Percentiles rank a stretch among this genome's conserved stretches.
phyloP scores from a whole-genome alignment of 2,113 vertebrate species.

The Trogon melanurus region DNA sequence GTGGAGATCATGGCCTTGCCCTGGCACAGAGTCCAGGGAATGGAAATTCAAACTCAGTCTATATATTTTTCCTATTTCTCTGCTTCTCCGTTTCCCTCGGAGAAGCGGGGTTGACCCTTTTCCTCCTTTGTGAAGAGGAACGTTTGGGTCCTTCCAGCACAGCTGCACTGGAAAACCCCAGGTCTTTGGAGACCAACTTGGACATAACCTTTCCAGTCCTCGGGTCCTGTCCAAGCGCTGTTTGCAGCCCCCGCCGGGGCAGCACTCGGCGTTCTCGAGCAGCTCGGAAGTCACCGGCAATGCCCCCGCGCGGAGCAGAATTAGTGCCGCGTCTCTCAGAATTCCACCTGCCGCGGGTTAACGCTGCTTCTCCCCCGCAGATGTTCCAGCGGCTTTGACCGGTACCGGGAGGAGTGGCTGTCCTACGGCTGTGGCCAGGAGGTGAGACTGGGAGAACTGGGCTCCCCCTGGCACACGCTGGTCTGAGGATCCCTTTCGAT shows the following conservation, averaged over 20 bases:
- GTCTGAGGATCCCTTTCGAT: accelerated
- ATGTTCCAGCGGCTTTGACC: constrained; percentile 93
- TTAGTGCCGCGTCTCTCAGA: background rate
- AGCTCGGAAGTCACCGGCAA: background rate
- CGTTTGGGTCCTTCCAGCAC: background rate
- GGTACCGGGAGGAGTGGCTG: constrained; percentile 92
- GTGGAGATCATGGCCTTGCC: background rate
- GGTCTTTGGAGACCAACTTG: background rate
- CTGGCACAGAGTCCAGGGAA: background rate
- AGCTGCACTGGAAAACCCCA: background rate
- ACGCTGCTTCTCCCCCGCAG: constrained; percentile 57
- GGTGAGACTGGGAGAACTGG: constrained; percentile 66
- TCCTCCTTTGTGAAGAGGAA: background rate
- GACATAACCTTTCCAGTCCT: background rate
- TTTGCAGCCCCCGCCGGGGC: accelerated
- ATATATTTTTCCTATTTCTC: background rate
- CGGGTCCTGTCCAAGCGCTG: accelerated
- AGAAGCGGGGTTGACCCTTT: background rate
- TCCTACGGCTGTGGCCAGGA: constrained; percentile 87
- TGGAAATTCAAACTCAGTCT: constrained; percentile 2
- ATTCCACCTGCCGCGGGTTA: accelerated
- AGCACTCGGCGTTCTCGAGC: background rate
- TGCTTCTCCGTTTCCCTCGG: background rate
- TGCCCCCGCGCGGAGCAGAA: background rate
- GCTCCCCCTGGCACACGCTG: accelerated